A percentile compares a stretch with the other conserved stretches of the same genome.
Evolutionary conservation across 2,888 invertebrate genomes (phyloP).

Genomic region (Branchinecta sandiegonensis): DNA sequence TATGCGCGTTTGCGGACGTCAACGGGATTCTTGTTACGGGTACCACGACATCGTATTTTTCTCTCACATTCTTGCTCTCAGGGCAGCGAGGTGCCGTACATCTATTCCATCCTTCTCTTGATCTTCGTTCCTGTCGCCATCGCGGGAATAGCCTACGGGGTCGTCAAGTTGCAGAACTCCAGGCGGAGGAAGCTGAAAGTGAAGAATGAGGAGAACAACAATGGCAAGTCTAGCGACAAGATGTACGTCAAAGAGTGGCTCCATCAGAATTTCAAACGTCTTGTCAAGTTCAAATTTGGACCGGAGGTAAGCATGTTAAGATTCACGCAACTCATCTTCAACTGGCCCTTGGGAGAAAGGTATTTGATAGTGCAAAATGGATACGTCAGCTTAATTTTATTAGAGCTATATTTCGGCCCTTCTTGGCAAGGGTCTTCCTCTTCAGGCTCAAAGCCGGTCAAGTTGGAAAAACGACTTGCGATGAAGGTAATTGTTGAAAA

Average conservation of each 20-base stretch:
- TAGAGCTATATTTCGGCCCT: too few species aligned
- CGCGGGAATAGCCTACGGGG: slow-evolving; percentile 78
- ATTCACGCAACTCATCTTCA: too few species aligned
- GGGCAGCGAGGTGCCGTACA: slow-evolving; percentile 93
- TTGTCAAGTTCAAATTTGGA: slow-evolving; percentile 77
- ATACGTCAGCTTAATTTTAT: too few species aligned
- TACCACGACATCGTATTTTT: neutral
- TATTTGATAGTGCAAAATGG: too few species aligned
- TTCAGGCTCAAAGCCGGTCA: too few species aligned
- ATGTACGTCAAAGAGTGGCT: slow-evolving; percentile 90
- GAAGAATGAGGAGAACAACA: slow-evolving; percentile 57
- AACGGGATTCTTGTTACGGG: neutral
- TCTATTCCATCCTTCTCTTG: slow-evolving; percentile 81
- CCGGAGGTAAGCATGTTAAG: slow-evolving; percentile 43
- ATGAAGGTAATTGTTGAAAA: too few species aligned
- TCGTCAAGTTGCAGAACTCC: slow-evolving; percentile 78
- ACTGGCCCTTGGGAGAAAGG: too few species aligned
- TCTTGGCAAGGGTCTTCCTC: too few species aligned
- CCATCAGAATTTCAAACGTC: slow-evolving; percentile 73
- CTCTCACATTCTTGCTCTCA: slow-evolving; percentile 36
- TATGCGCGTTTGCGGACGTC: too few species aligned
- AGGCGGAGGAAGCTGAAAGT: slow-evolving; percentile 63
- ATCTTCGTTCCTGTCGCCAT: slow-evolving; percentile 83
- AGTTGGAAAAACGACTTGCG: too few species aligned
- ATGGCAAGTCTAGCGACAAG: slow-evolving; percentile 57